Evolutionary conservation across 2,888 invertebrate species (phyloP).

Genomic region (Patella caerulea): DNA sequence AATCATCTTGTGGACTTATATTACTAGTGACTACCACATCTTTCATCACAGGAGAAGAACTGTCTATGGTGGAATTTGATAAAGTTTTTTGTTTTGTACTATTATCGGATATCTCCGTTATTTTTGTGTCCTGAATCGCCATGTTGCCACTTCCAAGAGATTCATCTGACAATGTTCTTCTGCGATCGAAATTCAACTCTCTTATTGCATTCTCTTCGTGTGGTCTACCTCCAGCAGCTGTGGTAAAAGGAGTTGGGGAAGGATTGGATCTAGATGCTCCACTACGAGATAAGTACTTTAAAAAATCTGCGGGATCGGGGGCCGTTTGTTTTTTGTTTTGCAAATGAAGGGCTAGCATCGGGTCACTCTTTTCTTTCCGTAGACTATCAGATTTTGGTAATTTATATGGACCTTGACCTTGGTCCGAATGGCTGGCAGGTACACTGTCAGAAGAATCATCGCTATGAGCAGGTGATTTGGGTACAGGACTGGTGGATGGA

Average conservation of each 20-base stretch:
- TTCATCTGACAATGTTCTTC: not conserved
- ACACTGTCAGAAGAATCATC: conserved; percentile 35
- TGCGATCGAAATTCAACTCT: not conserved
- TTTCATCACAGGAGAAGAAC: not conserved
- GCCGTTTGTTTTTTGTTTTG: conserved; percentile 36
- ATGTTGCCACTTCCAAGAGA: not conserved
- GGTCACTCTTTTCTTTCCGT: conserved; percentile 38
- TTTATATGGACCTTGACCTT: conserved; percentile 32
- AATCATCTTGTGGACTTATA: not conserved
- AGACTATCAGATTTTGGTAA: conserved; percentile 14
- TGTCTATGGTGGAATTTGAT: not conserved
- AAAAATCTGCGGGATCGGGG: conserved; percentile 37
- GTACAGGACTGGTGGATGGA: not conserved
- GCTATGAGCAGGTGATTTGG: conserved; percentile 17
- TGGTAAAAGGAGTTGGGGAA: conserved; percentile 1
- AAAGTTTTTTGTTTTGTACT: not conserved
- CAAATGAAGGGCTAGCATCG: conserved; percentile 36
- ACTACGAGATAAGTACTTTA: conserved; percentile 23
- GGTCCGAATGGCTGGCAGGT: conserved; percentile 32
- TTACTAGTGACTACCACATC: not conserved
- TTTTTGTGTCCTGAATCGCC: conserved; percentile 8
- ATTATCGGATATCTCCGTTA: not conserved
- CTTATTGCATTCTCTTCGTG: not conserved
- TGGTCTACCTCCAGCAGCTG: not conserved
- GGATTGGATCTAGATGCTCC: conserved; percentile 1